Evolutionary conservation across 2,113 vertebrate genomes (phyloP).

Genomic region (Triplophysa tibetana): DNA sequence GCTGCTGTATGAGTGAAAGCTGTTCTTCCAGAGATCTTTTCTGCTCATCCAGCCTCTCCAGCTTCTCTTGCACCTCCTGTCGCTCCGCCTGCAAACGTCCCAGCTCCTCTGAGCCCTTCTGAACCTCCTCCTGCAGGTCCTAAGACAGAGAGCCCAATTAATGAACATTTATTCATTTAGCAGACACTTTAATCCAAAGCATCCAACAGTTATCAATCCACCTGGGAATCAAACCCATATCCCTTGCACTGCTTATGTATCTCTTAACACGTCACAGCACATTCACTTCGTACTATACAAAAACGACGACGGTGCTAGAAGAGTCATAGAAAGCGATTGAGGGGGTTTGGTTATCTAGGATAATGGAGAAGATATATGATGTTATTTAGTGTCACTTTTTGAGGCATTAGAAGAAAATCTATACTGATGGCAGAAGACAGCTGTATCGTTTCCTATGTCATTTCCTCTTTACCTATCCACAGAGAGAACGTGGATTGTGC

Average conservation of each 20-base stretch:
- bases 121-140: slow-evolving; percentile 95
- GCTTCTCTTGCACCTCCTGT: slow-evolving; percentile 87
- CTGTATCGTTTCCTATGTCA: background rate
- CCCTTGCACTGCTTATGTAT: no score
- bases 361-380: no score
- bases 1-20: slow-evolving; percentile 83
- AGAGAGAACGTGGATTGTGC: no score
- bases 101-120: slow-evolving; percentile 83
- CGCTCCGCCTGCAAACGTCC: slow-evolving; percentile 88
- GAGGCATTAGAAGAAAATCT: background rate
- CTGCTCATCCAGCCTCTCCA: slow-evolving; percentile 91
- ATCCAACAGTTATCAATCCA: no score
- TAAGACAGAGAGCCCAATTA: slow-evolving; percentile 50
- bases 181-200: no score
- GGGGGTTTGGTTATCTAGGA: no score
- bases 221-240: no score
- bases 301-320: background rate
- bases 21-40: slow-evolving; percentile 90
- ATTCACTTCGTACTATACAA: no score
- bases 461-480: background rate
- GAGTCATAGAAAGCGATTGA: no score
- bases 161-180: no score
- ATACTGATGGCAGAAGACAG: background rate
- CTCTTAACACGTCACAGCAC: no score
- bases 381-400: no score